A percentile compares a stretch with the other conserved stretches of the same genome.
Evolutionary conservation across 2,797 vertebrate species (phyloP).

Genomic region (Peromyscus aztecus): DNA sequence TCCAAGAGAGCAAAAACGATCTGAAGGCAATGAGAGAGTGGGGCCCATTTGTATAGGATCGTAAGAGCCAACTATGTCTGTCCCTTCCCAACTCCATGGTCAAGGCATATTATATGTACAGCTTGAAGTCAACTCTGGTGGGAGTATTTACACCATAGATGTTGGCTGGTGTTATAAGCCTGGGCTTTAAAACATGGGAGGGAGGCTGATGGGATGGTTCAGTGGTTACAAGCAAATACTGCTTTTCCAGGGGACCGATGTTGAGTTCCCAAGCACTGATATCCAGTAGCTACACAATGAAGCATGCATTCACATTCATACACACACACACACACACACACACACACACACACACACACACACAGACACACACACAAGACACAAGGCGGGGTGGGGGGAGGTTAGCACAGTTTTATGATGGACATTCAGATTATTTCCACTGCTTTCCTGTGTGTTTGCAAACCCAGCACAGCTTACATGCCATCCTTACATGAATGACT

Average conservation of each 20-base stretch:
- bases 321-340: not conserved
- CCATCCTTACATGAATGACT: not conserved
- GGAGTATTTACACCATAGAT: not conserved
- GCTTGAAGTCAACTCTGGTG: not conserved
- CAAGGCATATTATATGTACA: not conserved
- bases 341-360: not conserved
- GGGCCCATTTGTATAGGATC: not conserved
- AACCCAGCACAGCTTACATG: not conserved
- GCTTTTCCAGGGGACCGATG: no score
- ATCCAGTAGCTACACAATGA: not conserved
- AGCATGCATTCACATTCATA: not conserved
- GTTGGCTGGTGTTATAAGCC: conserved; percentile 5
- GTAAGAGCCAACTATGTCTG: not conserved
- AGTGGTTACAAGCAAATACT: not conserved
- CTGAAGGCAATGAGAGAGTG: not conserved
- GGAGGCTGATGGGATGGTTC: not conserved
- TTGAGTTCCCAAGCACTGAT: no score
- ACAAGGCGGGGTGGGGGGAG: not conserved
- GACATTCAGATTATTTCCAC: not conserved
- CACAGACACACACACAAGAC: not conserved
- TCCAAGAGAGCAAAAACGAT: not conserved
- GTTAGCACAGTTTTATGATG: not conserved
- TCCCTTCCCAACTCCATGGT: not conserved
- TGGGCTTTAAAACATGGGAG: not conserved
- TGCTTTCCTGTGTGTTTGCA: not conserved